Evolutionary conservation across 2,888 invertebrate species (phyloP), one percentile per base, ranked within the genome.

Genomic region (Troides helena): DNA sequence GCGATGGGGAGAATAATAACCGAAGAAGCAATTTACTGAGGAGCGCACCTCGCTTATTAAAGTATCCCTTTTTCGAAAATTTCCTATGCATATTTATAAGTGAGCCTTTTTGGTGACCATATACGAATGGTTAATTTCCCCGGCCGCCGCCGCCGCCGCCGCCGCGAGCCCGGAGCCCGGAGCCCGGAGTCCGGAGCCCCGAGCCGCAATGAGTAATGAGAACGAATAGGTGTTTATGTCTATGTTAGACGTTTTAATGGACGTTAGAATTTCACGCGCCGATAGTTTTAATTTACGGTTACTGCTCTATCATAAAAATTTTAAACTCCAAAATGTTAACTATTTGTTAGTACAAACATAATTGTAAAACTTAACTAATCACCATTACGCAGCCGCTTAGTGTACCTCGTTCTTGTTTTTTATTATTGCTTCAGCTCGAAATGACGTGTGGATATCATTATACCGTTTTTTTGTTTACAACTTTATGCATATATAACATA

Each of bases 71-170:
- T 63, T 79, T 81, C 80, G 85, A 88, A 87, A 87, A 84, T 83
- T 83, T 82, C 83, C 80, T 81, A 87, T 89, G 85, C 85, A 89
- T 89, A 88, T 87, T 88, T 83, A 87, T 83, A 81, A 84, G 80
- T 71, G 74, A 76, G 76, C 73, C 74, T 74, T 77, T 69, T 79
- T 74, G 79, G 76, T 80, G 74, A 77, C 77, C 80, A 80, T 81
- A 78, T 78, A 80, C 65, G 69, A 62, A 46, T 56, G 70, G 53
- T 56, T 68, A 67, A 71, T 70, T 70, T 71, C 68, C 61, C 23
- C 58, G 53, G 62, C 50, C 53, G 63, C 14, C 43, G 18, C 58
- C 23, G 21, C 59, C 66, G n/a, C 30, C 30, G 30, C 30, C 30
- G 30, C 30, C n/a, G n/a, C n/a, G 21, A 21, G 21, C 21, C 21